These are phyloP conservation scores for Nannoperca australis DNA, from an alignment of 2,797 vertebrate genomes.

Conservation along the genomic window DNA sequence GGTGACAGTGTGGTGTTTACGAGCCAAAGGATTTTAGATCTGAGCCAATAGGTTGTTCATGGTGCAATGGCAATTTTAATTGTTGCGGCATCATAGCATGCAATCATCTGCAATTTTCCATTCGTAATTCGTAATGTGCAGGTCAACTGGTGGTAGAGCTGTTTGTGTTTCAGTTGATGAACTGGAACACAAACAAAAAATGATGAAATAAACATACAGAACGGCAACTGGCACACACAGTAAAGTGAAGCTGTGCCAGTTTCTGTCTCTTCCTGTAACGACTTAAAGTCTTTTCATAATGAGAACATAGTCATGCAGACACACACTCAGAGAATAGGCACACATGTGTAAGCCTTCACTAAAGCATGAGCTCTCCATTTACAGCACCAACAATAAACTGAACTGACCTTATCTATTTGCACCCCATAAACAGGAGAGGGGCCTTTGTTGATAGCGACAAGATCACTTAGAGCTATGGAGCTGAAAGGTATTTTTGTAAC, in stretches of 20 bases:
- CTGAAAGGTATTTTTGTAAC: conserved; percentile 52
- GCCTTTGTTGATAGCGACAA: conserved; percentile 41
- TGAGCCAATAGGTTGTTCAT: conserved; percentile 29
- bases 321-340: not conserved
- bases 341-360: conserved; percentile 22
- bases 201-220: conserved; percentile 21
- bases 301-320: not conserved
- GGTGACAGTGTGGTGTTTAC: conserved; percentile 20
- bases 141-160: conserved; percentile 17
- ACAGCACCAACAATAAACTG: conserved; percentile 39
- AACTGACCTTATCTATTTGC: conserved; percentile 45
- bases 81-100: conserved; percentile 10
- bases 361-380: conserved; percentile 34
- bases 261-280: not conserved
- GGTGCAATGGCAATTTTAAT: conserved; percentile 27
- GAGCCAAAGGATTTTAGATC: conserved; percentile 38
- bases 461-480: conserved; percentile 39
- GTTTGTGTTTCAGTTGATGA: conserved; percentile 33
- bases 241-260: conserved; percentile 4
- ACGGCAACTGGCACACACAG: not conserved
- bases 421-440: conserved; percentile 38
- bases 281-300: conserved; percentile 21
- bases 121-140: not conserved
- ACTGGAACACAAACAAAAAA: conserved; percentile 30
- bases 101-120: conserved; percentile 15